A percentile compares a stretch with the other conserved stretches of the same genome.
Evolutionary conservation across 2,797 vertebrate genomes (phyloP).

Genomic region (Spinibarbus caldwelli): DNA sequence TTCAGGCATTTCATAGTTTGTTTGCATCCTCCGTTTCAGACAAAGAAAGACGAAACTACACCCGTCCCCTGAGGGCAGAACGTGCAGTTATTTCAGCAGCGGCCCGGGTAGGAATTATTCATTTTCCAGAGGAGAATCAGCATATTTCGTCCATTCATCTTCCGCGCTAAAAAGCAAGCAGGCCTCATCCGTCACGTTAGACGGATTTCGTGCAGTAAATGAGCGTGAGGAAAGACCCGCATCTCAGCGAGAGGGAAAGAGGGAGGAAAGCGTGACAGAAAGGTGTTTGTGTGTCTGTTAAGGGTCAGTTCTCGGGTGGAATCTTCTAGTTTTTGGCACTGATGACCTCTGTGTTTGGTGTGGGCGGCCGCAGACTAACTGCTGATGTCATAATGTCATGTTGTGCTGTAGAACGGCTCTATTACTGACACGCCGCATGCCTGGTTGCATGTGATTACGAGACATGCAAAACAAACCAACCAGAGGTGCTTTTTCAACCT

Average conservation of each 20-base stretch:
- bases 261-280: no score
- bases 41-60: conserved; percentile 13
- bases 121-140: conserved; percentile 66
- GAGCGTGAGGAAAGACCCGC: conserved; percentile 47
- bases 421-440: conserved; percentile 74
- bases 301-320: conserved; percentile 23
- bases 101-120: conserved; percentile 74
- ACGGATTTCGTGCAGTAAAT: conserved; percentile 40
- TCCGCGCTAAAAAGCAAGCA: conserved; percentile 65
- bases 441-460: conserved; percentile 73
- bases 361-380: conserved; percentile 72
- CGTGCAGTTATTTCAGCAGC: conserved; percentile 71
- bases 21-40: conserved; percentile 27
- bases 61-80: conserved; percentile 48
- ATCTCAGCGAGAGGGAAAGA: conserved; percentile 22
- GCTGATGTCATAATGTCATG: conserved; percentile 70
- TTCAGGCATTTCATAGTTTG: conserved; percentile 20
- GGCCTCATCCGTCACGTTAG: conserved; percentile 70
- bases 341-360: conserved; percentile 73
- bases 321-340: conserved; percentile 47
- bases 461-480: conserved; percentile 77
- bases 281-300: conserved; percentile 20
- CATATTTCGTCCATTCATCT: conserved; percentile 73
- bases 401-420: conserved; percentile 74
- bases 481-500: conserved; percentile 21